Conservation (phyloP, 2,113 vertebrate species). For the Limanda limanda region DNA sequence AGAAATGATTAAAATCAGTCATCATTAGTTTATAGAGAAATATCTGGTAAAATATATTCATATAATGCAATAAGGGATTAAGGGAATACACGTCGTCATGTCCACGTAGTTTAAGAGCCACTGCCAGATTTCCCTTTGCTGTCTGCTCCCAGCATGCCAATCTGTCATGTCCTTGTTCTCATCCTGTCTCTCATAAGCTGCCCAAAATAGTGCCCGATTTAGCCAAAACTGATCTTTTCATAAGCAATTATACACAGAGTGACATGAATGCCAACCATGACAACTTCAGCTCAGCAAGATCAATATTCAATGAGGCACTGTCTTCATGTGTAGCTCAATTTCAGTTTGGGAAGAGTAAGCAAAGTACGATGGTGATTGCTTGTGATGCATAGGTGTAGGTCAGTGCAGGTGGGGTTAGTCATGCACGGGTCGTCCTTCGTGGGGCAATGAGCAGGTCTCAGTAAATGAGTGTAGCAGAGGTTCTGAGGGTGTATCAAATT, state of each 20-base stretch:
- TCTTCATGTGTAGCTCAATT: conserved; percentile 25
- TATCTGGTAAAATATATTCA: conserved; percentile 1
- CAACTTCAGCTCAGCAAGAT: conserved; percentile 35
- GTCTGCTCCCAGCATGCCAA: conserved; percentile 80
- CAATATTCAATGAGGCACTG: conserved; percentile 15
- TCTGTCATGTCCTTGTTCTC: conserved; percentile 77
- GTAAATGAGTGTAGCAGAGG: conserved; percentile 83
- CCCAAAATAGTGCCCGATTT: conserved; percentile 62
- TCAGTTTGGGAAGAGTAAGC: not conserved
- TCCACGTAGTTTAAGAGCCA: conserved; percentile 44
- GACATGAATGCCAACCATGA: conserved; percentile 50
- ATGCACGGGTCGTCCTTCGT: conserved; percentile 71
- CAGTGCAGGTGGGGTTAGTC: conserved; percentile 78
- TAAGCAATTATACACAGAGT: conserved; percentile 51
- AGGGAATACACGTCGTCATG: conserved; percentile 22
- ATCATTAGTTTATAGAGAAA: not conserved
- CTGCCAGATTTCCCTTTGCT: conserved; percentile 48
- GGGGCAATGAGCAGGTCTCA: conserved; percentile 70
- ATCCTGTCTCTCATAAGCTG: conserved; percentile 73
- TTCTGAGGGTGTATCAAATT: conserved; percentile 71
- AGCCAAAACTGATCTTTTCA: conserved; percentile 53
- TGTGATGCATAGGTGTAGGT: conserved; percentile 68
- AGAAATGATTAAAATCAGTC: not conserved
- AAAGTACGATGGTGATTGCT: conserved; percentile 12
- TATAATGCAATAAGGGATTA: conserved; percentile 5